Evolutionary conservation across 1,140 invertebrate species (phyloP).

Genomic region (Panagrolaimus sp.): DNA sequence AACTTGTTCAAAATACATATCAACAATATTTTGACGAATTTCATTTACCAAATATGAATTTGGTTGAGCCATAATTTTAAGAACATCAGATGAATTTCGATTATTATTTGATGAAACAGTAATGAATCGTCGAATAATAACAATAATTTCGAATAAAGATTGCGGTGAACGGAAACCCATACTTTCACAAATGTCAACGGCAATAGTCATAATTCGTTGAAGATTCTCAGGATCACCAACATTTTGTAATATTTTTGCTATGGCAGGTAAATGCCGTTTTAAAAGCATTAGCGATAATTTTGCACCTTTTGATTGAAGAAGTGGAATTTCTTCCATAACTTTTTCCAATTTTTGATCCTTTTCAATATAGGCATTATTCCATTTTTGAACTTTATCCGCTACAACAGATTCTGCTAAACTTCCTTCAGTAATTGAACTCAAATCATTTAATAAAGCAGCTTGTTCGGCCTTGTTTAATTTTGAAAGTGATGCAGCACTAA

Average conservation of each 20-base stretch:
- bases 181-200: not conserved
- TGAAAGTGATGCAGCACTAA: not conserved
- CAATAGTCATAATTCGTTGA: not conserved
- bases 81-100: no score
- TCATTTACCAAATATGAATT: no score
- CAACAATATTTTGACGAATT: no score
- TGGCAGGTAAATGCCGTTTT: not conserved
- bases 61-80: no score
- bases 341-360: not conserved
- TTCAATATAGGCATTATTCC: not conserved
- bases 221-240: conserved; percentile 5
- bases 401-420: not conserved
- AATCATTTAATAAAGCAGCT: not conserved
- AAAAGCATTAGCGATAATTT: not conserved
- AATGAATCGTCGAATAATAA: not conserved
- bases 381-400: not conserved
- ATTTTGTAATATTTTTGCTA: not conserved
- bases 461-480: not conserved
- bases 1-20: no score
- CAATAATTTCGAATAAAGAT: not conserved
- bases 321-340: not conserved
- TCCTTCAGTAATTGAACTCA: not conserved
- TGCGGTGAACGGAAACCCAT: not conserved
- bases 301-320: not conserved
- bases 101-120: no score